Evolutionary conservation across 2,797 vertebrate species (phyloP).

Genomic region (Petrocephalus schoutedeni): DNA sequence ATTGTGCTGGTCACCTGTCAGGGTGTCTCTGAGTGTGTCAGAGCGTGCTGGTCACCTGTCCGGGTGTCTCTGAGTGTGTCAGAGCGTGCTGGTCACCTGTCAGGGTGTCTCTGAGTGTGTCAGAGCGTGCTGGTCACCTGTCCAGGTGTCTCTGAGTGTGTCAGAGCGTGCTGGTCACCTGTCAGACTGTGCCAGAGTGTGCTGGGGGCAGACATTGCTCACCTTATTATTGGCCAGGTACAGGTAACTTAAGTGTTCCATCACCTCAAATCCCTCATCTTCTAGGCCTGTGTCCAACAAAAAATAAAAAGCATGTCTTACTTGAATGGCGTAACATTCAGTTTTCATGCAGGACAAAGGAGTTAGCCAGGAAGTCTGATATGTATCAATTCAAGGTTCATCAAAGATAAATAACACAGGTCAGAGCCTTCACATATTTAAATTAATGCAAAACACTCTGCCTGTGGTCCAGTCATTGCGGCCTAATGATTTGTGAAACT

Average conservation of each 20-base stretch:
- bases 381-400: not conserved
- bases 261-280: slow-evolving; percentile 85
- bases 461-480: not conserved
- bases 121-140: not conserved
- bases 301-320: not conserved
- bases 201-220: slow-evolving; percentile 38
- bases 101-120: not conserved
- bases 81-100: not conserved
- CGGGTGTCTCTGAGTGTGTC: too few relatives aligned
- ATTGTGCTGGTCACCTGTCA: not conserved
- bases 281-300: slow-evolving; percentile 67
- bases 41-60: not conserved
- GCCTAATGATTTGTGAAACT: not conserved
- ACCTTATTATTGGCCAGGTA: slow-evolving; percentile 97
- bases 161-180: not conserved
- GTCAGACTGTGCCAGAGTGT: not conserved
- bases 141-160: not conserved
- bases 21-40: not conserved
- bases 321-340: not conserved
- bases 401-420: not conserved
- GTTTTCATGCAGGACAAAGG: not conserved
- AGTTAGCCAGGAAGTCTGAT: not conserved
- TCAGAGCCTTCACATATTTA: not conserved
- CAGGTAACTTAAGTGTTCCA: slow-evolving; percentile 85
- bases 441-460: not conserved